Evolutionary conservation across 2,797 vertebrate species (phyloP), one percentile per base, ranked within the genome.

Genomic region (Neostethus bicornis): DNA sequence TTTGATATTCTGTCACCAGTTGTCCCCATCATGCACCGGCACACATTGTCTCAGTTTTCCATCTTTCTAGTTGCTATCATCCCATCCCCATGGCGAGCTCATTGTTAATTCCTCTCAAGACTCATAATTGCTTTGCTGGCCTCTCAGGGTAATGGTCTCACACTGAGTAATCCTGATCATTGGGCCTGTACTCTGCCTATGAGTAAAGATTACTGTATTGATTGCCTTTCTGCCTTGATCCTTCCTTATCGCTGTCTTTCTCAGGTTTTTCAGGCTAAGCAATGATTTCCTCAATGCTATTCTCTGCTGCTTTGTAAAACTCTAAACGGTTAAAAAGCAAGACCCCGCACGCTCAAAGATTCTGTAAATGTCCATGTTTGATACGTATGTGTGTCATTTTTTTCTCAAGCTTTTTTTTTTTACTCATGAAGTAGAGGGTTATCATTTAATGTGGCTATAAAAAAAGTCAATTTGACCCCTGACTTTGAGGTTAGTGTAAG

Each of bases 121-220:
- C 62, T 83, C 80, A 84, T 91, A 87, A 92, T 89, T 90, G 87
- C 87, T 88, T 87, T 59, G 49, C 81, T 77, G 66, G 74, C 65
- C 75, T 83, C 72, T 77, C 56, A 34, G 61, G 81, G 80, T 87
- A 88, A 80, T 80, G 58, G 82, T 52, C 73, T 75, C 77, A 71
- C 61, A 75, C 84, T 83, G 85, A 70, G 85, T 87, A 84, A 89
- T 87, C 74, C 60, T 47, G 60, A 78, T 75, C 55, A 48, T 17
- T 1, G n/a, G 55, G 51, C 66, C 57, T 24, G 59, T 63, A 62
- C 70, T 79, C 69, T 69, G 75, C 51, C 72, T 79, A 80, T 80
- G 81, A 87, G 81, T 75, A 81, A 85, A 85, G 83, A 91, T 91
- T 86, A 87, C 82, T 73, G 70, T 85, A 90, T 87, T 80, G 86